Conservation (phyloP, 2,113 vertebrate genomes). For the Campylorhamphus procurvoides region DNA sequence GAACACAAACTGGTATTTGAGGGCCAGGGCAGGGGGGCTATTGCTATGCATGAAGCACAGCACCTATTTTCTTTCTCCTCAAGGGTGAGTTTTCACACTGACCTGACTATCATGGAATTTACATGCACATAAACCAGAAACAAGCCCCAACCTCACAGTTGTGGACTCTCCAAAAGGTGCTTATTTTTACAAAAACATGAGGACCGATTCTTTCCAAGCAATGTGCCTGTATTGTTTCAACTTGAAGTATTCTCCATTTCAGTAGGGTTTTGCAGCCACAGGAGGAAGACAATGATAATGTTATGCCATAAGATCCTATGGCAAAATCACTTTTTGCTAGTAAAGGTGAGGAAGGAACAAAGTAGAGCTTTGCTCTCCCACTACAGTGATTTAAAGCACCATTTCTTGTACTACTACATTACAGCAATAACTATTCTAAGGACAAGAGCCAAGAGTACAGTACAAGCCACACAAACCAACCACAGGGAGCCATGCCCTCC, state of each 20-base stretch:
- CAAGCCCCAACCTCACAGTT: rapidly evolving
- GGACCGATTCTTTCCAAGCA: not conserved
- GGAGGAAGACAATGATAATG: not conserved
- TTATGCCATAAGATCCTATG: rapidly evolving
- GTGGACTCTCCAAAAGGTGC: not conserved
- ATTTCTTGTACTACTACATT: not conserved
- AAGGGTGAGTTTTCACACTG: not conserved
- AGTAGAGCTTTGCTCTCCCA: not conserved
- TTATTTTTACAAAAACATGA: not conserved
- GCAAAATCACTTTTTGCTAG: not conserved
- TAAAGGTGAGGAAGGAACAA: not conserved
- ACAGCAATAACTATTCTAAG: not conserved
- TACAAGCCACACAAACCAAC: not conserved
- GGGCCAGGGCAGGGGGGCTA: not conserved
- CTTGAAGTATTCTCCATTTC: not conserved
- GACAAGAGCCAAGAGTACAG: not conserved
- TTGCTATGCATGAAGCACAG: not conserved
- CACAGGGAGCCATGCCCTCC: not conserved
- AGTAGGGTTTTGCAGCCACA: not conserved
- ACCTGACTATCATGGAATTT: not conserved
- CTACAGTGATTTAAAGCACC: not conserved
- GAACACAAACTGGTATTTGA: not conserved
- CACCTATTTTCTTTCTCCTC: not conserved
- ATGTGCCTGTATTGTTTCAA: not conserved
- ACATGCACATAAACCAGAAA: not conserved